Conservation (phyloP, 2,888 invertebrate species). For the Watsonalla binaria region DNA sequence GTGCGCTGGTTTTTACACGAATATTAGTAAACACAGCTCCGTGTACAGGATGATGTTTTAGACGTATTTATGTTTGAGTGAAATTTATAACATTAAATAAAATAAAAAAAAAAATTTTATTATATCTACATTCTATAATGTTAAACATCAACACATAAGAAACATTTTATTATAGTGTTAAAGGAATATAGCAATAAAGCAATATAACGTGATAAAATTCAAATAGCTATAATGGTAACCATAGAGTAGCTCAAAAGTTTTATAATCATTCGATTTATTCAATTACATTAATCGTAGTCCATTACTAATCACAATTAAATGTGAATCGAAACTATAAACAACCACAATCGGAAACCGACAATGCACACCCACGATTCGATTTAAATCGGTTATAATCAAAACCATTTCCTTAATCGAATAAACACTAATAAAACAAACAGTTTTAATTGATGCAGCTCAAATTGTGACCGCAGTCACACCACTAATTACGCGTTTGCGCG, state of each 20-base stretch:
- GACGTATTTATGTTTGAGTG: no score
- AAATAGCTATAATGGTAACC: no score
- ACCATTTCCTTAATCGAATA: constrained; percentile 2
- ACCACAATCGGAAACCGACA: neutral
- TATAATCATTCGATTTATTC: no score
- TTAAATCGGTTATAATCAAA: neutral
- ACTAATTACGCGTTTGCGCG: constrained; percentile 2
- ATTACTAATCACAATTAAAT: neutral
- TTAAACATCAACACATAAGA: no score
- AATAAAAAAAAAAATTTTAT: no score
- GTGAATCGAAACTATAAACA: neutral
- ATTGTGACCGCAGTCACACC: constrained; percentile 7
- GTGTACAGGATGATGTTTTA: constrained; percentile 29
- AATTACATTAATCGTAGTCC: no score
- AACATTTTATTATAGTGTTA: no score
- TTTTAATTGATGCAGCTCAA: constrained; percentile 3
- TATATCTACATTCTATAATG: no score
- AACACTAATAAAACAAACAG: constrained; percentile 6
- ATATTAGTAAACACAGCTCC: constrained; percentile 68
- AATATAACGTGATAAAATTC: no score
- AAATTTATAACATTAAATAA: no score
- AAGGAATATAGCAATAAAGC: no score
- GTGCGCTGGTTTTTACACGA: constrained; percentile 54
- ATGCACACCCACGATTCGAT: neutral
- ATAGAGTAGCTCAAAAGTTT: no score